Percentiles rank a stretch among this genome's conserved stretches.
These are phyloP conservation scores for Zaprionus tsacasi DNA, from an alignment of 1,140 invertebrate species.

Conservation along the genomic window DNA sequence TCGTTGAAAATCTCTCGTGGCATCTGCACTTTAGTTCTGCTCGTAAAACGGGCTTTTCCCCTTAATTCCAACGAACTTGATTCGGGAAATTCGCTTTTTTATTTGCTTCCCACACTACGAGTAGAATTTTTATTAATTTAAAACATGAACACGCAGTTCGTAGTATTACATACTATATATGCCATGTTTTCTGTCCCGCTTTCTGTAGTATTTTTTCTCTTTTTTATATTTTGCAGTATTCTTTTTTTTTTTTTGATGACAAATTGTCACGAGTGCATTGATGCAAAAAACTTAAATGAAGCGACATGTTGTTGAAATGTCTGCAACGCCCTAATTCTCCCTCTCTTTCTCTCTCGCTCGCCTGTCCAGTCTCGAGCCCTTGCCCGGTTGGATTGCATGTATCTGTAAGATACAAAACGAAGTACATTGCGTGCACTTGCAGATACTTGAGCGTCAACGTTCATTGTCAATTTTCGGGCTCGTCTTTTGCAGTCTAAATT, in stretches of 20 bases:
- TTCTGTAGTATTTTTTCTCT: conserved; percentile 3
- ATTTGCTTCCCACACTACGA: background rate
- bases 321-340: conserved; percentile 51
- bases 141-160: conserved; percentile 17
- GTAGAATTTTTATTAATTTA: conserved; percentile 31
- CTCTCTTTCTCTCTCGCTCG: conserved; percentile 15
- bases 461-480: conserved; percentile 50
- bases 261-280: conserved; percentile 82
- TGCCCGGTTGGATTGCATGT: conserved; percentile 35
- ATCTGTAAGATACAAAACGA: conserved; percentile 43
- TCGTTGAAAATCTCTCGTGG: background rate
- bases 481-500: conserved; percentile 22
- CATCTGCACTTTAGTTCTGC: conserved; percentile 1
- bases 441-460: conserved; percentile 53
- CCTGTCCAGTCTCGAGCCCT: conserved; percentile 22
- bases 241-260: conserved; percentile 67
- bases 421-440: conserved; percentile 53
- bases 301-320: conserved; percentile 81
- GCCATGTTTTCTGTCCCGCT: conserved; percentile 1
- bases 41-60: background rate
- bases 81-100: background rate
- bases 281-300: conserved; percentile 82
- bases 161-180: background rate
- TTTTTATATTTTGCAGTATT: background rate
- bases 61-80: background rate